Evolutionary conservation across 23 tunicate genomes (phyloP).

Genomic region (Trididemnum clinides): DNA sequence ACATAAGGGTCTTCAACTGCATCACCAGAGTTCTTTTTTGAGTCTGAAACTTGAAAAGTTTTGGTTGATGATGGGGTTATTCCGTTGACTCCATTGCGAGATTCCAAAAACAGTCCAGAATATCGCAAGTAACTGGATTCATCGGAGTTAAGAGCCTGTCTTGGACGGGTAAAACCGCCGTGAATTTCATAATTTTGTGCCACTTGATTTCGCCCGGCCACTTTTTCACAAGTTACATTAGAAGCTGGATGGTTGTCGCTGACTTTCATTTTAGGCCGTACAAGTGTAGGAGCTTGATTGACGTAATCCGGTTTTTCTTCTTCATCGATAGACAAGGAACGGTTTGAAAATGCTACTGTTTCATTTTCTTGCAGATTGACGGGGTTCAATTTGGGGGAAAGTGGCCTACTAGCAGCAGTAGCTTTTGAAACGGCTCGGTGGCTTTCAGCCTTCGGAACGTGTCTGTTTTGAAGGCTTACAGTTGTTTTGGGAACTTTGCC

Average conservation of each 20-base stretch:
- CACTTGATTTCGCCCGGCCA: not conserved
- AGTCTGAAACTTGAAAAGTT: not conserved
- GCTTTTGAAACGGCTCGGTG: not conserved
- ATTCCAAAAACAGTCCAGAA: not conserved
- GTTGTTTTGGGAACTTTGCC: not conserved
- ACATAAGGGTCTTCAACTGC: constrained; percentile 35
- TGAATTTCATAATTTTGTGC: constrained; percentile 1
- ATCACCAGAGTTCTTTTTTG: constrained; percentile 5
- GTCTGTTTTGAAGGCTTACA: not conserved
- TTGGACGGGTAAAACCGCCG: not conserved
- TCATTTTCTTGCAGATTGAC: not conserved
- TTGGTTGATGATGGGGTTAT: not conserved
- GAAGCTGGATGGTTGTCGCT: not conserved
- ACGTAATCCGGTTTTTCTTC: not conserved
- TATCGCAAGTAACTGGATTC: not conserved
- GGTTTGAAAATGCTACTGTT: not conserved
- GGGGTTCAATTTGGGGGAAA: not conserved
- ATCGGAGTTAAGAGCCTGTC: not conserved
- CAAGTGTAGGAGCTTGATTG: not conserved
- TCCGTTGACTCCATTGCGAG: not conserved
- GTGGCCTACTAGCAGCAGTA: not conserved
- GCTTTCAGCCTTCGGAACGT: not conserved
- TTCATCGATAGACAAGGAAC: not conserved
- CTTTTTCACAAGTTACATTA: not conserved
- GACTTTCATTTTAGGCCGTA: no score